Percentiles rank a stretch among this genome's conserved stretches.
Conservation (phyloP, 2,797 vertebrate species). For the Pipistrellus kuhlii region DNA sequence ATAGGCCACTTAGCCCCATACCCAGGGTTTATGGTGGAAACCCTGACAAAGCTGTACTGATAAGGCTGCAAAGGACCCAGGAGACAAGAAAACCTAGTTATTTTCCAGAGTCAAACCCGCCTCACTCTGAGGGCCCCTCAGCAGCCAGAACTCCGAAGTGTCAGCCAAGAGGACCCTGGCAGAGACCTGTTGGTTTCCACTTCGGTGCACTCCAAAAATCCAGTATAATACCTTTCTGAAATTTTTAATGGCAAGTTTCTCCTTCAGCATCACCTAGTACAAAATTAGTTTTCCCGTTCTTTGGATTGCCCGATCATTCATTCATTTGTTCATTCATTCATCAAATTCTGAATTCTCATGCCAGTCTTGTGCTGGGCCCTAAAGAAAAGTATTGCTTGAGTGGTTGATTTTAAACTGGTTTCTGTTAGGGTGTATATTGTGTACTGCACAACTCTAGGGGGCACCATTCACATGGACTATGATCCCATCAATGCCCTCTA, state of each 20-base stretch:
- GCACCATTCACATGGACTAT: not conserved
- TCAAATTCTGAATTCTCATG: not conserved
- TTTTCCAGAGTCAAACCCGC: conserved; percentile 70
- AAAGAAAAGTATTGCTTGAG: not conserved
- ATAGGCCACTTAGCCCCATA: conserved; percentile 80
- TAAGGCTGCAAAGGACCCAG: conserved; percentile 67
- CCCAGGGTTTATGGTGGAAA: conserved; percentile 84
- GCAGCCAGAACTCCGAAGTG: conserved; percentile 34
- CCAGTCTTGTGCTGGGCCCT: not conserved
- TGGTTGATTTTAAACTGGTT: not conserved
- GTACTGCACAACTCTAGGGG: not conserved
- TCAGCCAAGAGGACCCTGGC: conserved; percentile 36
- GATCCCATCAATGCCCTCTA: not conserved
- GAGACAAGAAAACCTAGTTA: conserved; percentile 69
- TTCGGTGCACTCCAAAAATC: not conserved
- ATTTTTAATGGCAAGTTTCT: conserved; percentile 57
- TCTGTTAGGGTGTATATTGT: not conserved
- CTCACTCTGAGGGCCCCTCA: not conserved
- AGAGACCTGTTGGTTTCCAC: conserved; percentile 50
- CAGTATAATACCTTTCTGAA: not conserved
- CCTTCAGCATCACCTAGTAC: conserved; percentile 43
- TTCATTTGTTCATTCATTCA: conserved; percentile 15
- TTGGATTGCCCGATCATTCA: not conserved
- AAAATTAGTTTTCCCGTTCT: conserved; percentile 31
- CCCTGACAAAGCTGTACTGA: conserved; percentile 83